These are phyloP conservation scores for Antheraea pernyi DNA, from an alignment of 1,140 invertebrate genomes.

Conservation along the genomic window DNA sequence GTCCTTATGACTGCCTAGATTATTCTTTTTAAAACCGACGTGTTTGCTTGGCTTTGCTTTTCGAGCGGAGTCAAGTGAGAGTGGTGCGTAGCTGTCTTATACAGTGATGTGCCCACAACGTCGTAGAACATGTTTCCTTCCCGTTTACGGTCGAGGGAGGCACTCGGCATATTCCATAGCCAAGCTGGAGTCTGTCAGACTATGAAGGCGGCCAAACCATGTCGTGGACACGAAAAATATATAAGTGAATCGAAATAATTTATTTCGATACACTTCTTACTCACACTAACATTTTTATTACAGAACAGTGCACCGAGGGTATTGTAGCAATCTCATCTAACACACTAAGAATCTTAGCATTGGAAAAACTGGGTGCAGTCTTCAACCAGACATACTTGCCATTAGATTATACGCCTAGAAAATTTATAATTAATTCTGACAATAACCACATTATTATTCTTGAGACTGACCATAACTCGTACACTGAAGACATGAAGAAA, in stretches of 20 bases:
- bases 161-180: slow-evolving; percentile 77
- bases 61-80: slow-evolving; percentile 45
- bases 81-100: slow-evolving; percentile 68
- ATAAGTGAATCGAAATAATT: background rate
- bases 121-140: slow-evolving; percentile 62
- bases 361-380: slow-evolving; percentile 98
- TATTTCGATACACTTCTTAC: background rate
- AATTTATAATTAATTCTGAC: slow-evolving; percentile 96
- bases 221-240: slow-evolving; percentile 56
- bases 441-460: slow-evolving; percentile 95
- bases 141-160: slow-evolving; percentile 55
- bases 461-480: slow-evolving; percentile 99
- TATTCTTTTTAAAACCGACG: slow-evolving; percentile 39
- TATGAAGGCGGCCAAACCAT: slow-evolving; percentile 77
- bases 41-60: slow-evolving; percentile 52
- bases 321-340: slow-evolving; percentile 99
- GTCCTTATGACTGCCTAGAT: too few species aligned
- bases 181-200: slow-evolving; percentile 70
- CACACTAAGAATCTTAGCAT: slow-evolving; percentile 96
- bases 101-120: slow-evolving; percentile 69
- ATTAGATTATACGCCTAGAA: slow-evolving; percentile 97
- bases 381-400: slow-evolving; percentile 97
- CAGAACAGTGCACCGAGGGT: slow-evolving; percentile 99
- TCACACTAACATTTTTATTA: slow-evolving; percentile 34
- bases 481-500: slow-evolving; percentile 98